phyloP scores from a whole-genome alignment of 1,140 invertebrate genomes.

The Sycophila sp. region DNA sequence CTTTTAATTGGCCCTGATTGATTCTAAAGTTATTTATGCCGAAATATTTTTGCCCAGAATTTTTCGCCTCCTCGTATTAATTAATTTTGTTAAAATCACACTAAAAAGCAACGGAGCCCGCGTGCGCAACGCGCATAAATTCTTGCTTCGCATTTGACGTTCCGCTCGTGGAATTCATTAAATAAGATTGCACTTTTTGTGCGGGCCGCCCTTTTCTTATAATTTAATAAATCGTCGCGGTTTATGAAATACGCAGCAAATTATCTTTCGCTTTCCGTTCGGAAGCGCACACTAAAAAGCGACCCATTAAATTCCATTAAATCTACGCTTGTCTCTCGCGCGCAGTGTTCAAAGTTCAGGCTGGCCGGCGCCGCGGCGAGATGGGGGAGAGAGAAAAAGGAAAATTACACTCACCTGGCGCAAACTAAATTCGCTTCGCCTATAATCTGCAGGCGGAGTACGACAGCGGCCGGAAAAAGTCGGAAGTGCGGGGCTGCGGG shows the following conservation, averaged over 20 bases:
- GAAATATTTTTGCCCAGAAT: neutral
- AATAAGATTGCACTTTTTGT: conserved; percentile 12
- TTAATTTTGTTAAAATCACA: conserved; percentile 29
- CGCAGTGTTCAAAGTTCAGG: no score
- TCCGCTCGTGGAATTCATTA: neutral
- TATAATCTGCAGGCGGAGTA: neutral
- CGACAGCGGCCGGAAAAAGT: neutral
- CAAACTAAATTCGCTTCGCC: neutral
- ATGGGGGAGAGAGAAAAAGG: neutral
- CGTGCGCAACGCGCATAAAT: neutral
- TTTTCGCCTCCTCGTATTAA: conserved; percentile 6
- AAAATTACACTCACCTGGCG: neutral
- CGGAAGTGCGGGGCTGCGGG: neutral
- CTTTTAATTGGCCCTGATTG: conserved; percentile 25
- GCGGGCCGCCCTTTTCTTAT: neutral
- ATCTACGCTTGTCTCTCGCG: no score
- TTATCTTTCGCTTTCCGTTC: no score
- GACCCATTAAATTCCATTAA: no score
- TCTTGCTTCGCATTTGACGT: neutral
- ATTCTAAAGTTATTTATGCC: conserved; percentile 15
- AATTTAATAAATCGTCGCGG: neutral
- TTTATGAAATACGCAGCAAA: neutral
- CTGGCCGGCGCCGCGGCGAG: no score
- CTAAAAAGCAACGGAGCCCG: neutral
- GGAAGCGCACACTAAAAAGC: no score